These are phyloP conservation scores for Limanda limanda DNA, from an alignment of 2,113 vertebrate species.

Conservation along the genomic window DNA sequence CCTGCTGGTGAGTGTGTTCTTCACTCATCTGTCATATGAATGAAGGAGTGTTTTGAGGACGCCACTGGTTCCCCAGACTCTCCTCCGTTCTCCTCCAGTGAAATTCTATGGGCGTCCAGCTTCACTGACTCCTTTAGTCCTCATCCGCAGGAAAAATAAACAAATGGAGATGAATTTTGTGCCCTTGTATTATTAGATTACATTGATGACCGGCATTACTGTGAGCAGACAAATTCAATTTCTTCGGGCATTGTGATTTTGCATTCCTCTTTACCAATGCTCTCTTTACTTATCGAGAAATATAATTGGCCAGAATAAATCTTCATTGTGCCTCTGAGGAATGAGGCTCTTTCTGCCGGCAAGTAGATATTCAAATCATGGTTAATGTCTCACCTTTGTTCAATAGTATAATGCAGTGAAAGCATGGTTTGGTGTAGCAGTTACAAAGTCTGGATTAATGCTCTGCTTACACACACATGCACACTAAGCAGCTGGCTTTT, in stretches of 20 bases:
- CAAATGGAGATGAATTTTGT: constrained; percentile 69
- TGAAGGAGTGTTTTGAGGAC: neutral
- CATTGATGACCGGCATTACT: constrained; percentile 54
- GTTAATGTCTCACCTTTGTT: constrained; percentile 44
- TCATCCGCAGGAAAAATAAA: constrained; percentile 46
- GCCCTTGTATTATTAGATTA: constrained; percentile 69
- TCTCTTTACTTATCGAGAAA: constrained; percentile 40
- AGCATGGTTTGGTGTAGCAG: neutral
- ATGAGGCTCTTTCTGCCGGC: constrained; percentile 18
- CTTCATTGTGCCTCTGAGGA: constrained; percentile 32
- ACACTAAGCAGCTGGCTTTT: neutral
- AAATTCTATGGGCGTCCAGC: constrained; percentile 41
- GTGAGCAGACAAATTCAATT: constrained; percentile 50
- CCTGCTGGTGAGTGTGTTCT: constrained; percentile 22
- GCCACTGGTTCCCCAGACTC: neutral
- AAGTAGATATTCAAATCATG: constrained; percentile 29
- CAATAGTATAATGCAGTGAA: constrained; percentile 7
- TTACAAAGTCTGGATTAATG: neutral
- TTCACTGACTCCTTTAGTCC: constrained; percentile 55
- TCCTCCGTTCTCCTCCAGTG: constrained; percentile 11
- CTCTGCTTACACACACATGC: neutral
- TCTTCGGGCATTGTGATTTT: constrained; percentile 36
- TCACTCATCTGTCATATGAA: constrained; percentile 38
- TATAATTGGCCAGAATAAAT: constrained; percentile 49
- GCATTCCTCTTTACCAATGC: constrained; percentile 38